phyloP scores from a whole-genome alignment of 2,797 vertebrate species.

The Remorina albescens region DNA sequence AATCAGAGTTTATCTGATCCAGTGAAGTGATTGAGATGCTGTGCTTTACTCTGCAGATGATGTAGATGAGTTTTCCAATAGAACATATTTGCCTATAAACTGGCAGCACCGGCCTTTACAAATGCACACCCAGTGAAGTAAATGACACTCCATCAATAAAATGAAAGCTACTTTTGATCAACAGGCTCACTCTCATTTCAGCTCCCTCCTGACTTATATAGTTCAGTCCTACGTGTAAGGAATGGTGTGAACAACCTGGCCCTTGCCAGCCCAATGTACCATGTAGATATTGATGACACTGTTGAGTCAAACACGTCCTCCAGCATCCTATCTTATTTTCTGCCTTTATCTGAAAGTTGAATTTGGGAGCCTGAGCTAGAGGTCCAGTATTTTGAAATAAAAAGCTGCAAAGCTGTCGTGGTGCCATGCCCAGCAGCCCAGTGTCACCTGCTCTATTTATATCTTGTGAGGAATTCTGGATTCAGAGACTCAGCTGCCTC shows the following conservation, averaged over 20 bases:
- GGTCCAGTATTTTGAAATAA: constrained; percentile 50
- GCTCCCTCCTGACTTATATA: constrained; percentile 64
- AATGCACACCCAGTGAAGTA: constrained; percentile 17
- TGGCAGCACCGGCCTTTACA: constrained; percentile 6
- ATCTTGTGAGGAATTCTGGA: constrained; percentile 77
- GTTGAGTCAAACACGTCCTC: constrained; percentile 27
- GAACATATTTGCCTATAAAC: constrained; percentile 13
- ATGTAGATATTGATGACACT: constrained; percentile 39
- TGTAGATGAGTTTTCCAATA: background rate
- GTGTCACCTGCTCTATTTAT: constrained; percentile 82
- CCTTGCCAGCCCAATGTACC: constrained; percentile 38
- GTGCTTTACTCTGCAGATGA: background rate
- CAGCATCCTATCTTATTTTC: constrained; percentile 35
- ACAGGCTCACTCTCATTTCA: constrained; percentile 53
- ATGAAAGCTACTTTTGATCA: constrained; percentile 61
- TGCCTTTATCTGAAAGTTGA: constrained; percentile 32
- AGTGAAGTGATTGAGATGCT: background rate
- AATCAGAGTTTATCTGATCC: background rate
- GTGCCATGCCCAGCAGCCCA: constrained; percentile 60
- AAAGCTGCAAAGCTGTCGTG: constrained; percentile 67
- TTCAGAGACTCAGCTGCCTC: constrained; percentile 84
- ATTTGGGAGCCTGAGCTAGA: constrained; percentile 17
- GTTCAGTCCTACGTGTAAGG: constrained; percentile 68
- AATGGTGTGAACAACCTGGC: constrained; percentile 82
- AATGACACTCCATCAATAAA: constrained; percentile 22